Conservation (phyloP, 1,140 invertebrate species). For the Halesus radiatus region DNA sequence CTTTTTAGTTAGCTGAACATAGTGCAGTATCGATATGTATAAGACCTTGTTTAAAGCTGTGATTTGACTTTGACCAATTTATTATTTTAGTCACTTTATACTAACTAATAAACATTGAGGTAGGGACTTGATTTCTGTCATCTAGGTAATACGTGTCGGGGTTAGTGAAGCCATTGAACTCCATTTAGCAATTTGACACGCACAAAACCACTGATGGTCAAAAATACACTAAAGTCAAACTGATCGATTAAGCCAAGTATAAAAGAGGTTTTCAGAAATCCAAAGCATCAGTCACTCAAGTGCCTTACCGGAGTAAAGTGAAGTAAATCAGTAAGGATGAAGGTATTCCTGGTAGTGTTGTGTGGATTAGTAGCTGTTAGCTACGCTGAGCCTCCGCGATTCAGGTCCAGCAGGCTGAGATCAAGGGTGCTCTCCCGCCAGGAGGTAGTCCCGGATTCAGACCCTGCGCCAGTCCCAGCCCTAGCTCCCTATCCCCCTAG, state of each 20-base stretch:
- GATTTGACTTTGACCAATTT: no score
- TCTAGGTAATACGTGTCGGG: neutral
- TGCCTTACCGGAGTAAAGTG: neutral
- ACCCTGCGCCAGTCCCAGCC: constrained; percentile 47
- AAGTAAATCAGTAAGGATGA: neutral
- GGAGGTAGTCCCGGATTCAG: neutral
- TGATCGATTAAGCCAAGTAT: constrained; percentile 24
- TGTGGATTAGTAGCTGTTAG: constrained; percentile 14
- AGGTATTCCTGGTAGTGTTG: neutral
- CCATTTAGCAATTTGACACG: neutral
- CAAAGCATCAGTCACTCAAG: constrained; percentile 41
- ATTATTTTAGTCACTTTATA: no score
- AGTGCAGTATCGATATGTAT: no score
- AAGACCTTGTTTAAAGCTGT: no score
- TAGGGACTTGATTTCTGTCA: no score
- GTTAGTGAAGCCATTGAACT: neutral
- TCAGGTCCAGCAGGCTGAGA: constrained; percentile 14
- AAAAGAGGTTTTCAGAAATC: constrained; percentile 23
- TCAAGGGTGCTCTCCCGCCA: constrained; percentile 5
- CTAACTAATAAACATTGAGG: no score
- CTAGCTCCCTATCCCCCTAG: constrained; percentile 62
- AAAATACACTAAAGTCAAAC: neutral
- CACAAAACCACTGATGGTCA: neutral
- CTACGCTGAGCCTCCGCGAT: constrained; percentile 28
- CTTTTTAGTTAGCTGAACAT: no score